Base-by-base conservation (phyloP, 2,113 vertebrate genomes). In the Mesocricetus auratus region DNA sequence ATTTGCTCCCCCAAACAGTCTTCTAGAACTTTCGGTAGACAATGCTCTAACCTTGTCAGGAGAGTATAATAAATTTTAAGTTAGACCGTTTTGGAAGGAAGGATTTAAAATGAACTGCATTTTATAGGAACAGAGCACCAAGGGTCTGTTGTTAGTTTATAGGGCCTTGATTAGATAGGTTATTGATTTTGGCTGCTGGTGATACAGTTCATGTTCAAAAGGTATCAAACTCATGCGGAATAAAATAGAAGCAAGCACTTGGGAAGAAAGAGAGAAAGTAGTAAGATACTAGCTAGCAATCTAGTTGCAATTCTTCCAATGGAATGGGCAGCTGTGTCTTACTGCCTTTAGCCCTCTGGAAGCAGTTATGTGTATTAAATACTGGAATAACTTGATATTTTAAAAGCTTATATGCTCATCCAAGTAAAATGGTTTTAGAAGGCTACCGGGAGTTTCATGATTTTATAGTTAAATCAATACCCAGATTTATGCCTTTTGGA, bases 351-450 rank as follows among this genome's bases (percentile, higher is more conserved):
- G 98, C 98, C 97, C 98, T 98, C 98, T 98, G 98, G 98, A 98
- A 98, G 98, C 98, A 98, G 98, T 98, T 98, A 98, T 98, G 96
- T 98, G 98, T 98, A 98, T 98, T 98, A 98, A 98, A 98, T 98
- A 98, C 97, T 98, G 97, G 98, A 98, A 98, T 98, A 98, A 98
- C 98, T 98, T 98, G 98, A 98, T 98, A 98, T 98, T 98, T 98
- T 98, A 98, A 99, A 98, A 98, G 98, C 98, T 98, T 98, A 98
- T 98, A 98, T 94, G 86, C 97, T 98, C 98, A 98, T 98, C 98
- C 98, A 98, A 98, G 98, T 98, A 98, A 98, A 98, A 98, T 98
- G 98, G 98, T 94, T 98, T 98, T 98, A 98, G 98, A 98, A 98
- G 98, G 97, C 98, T 98, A 98, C 98, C 95, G 98, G 98, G 98